Percentiles rank a stretch among this genome's conserved stretches.
Conservation (phyloP, 2,888 invertebrate species). For the Eilema griseolum region DNA sequence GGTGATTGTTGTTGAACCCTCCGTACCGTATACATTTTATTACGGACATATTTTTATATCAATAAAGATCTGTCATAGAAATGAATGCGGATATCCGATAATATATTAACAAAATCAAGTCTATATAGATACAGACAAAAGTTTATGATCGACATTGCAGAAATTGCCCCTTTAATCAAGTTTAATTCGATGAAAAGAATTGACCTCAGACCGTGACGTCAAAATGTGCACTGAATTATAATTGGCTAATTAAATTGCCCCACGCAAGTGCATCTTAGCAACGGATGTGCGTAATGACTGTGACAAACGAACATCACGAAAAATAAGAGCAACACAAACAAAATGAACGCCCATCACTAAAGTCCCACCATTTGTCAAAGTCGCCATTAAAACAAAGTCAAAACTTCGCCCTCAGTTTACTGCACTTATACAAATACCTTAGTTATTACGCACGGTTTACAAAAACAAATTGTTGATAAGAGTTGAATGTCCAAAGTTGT, state of each 20-base stretch:
- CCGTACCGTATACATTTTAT: conserved; percentile 27
- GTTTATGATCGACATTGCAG: neutral
- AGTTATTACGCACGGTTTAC: conserved; percentile 21
- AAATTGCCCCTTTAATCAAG: conserved; percentile 13
- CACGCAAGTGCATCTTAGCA: conserved; percentile 73
- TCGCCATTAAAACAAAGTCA: conserved; percentile 27
- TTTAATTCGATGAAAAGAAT: conserved; percentile 49
- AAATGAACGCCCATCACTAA: conserved; percentile 32
- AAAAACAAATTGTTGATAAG: conserved; percentile 41
- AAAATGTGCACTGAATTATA: conserved; percentile 57
- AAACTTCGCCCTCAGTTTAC: conserved; percentile 15
- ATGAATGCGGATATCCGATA: neutral
- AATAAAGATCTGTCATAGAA: neutral
- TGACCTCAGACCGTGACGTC: conserved; percentile 59
- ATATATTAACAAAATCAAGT: neutral
- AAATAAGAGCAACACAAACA: conserved; percentile 47
- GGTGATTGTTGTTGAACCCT: conserved; percentile 46
- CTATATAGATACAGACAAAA: neutral
- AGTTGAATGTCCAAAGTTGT: conserved; percentile 33
- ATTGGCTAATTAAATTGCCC: conserved; percentile 76
- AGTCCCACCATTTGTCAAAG: conserved; percentile 40
- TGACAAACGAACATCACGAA: conserved; percentile 60
- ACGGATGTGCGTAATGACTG: conserved; percentile 79
- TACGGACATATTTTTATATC: conserved; percentile 5
- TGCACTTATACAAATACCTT: conserved; percentile 22